A percentile compares a stretch with the other conserved stretches of the same genome.
Conservation (phyloP, 2,888 invertebrate genomes). For the Nephrotoma flavescens region DNA sequence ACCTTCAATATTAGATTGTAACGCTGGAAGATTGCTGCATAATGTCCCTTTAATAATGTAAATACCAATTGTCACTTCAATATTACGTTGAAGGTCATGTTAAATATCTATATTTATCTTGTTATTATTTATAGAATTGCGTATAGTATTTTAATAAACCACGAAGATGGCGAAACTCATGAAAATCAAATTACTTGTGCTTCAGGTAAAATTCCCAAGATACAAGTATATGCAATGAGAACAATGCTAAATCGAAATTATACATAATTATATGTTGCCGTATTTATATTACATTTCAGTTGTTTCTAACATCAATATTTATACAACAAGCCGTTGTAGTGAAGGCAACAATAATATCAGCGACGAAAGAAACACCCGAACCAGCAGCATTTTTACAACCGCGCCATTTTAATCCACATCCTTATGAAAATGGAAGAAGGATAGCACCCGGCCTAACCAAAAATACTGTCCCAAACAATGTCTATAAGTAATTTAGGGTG, state of each 20-base stretch:
- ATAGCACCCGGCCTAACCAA: background rate
- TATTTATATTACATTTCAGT: background rate
- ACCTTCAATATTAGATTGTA: background rate
- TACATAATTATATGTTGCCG: background rate
- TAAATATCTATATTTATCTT: background rate
- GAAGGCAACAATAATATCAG: background rate
- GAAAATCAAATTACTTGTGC: background rate
- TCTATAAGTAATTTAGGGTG: background rate
- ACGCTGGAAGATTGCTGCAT: background rate
- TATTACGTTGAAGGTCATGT: background rate
- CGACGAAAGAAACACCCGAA: conserved; percentile 19
- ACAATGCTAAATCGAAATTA: background rate
- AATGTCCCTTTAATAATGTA: background rate
- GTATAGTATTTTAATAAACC: background rate
- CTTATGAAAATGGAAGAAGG: conserved; percentile 16
- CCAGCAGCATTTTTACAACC: conserved; percentile 28
- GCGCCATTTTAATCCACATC: conserved; percentile 32
- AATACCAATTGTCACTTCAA: background rate
- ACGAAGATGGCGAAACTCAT: background rate
- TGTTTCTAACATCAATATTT: background rate
- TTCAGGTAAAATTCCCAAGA: background rate
- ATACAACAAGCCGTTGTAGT: background rate
- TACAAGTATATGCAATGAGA: background rate
- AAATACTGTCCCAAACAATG: background rate
- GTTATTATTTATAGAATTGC: background rate